Evolutionary conservation across 1,140 invertebrate species (phyloP), one percentile per base, ranked within the genome.

Genomic region (Andrena cerasifolii): DNA sequence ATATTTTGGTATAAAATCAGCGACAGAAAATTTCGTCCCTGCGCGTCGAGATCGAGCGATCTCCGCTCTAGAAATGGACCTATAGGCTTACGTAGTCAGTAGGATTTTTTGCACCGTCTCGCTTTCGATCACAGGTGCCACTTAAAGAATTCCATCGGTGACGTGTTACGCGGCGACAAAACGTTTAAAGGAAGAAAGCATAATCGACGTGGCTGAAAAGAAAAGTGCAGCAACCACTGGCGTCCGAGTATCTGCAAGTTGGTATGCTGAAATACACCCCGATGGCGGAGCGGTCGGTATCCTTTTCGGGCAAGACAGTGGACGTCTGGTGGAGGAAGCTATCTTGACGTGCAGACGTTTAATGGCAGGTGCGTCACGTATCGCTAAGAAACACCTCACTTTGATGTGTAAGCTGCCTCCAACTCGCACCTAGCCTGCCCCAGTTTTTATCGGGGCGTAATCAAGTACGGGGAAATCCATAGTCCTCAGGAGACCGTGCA

Each of bases 401-500:
- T 56, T 76, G 66, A 71, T 72, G 61, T 58, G 78, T 76, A 74
- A 77, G 70, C 76, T 72, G 68, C 59, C 53, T 76, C 67, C 59
- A 53, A 76, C 68, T 76, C 74, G 78, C 83, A 83, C 83, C 78
- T 83, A 83, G 72, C 58, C 76, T 74, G 79, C 75, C 47, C 80
- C 83, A 80, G 75, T 86, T 86, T 86, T 86, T 86, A 71, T 58
- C 66, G 51, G 72, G 24, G 47, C 51, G 74, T 65, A 86, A 85
- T 82, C 82, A 85, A 75, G 71, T 86, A 85, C 83, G 56, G 51
- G 75, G 85, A 86, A 86, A 79, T 83, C 80, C 33, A 36, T 82
- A 80, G 82, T 79, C 85, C 83, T 67, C 79, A 75, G 81, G 85
- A 81, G 78, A 62, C 58, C 74, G 54, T 63, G 62, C 43, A 59